Base-by-base conservation (phyloP, 1,140 invertebrate genomes). In the Antheraea mylitta region DNA sequence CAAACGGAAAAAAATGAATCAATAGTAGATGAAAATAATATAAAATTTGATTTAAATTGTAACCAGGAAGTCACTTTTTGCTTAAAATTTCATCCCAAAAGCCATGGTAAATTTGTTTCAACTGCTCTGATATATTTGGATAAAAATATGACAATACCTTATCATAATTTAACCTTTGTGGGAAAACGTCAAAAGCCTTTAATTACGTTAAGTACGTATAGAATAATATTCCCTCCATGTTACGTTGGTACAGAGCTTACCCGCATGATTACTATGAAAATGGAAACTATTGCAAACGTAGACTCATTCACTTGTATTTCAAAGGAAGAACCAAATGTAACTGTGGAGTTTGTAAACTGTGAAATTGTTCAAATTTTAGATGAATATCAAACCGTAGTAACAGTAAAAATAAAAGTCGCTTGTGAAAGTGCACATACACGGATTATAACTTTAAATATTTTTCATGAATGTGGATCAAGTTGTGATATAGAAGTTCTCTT, bases 401-500 rank as follows among this genome's bases (percentile, higher is more conserved):
- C 63, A 13, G 82, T 88, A 16, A 71, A 78, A 70, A 71, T 91
- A 67, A 79, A 72, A 66, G 73, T 82, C 36, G 79, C 42, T 48
- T 81, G 82, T 72, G 58, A 81, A 69, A 63, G 22, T 18, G 66
- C 73, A 63, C 81, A 81, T 61, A 65, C 77, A 10, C 69, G 78
- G 67, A 81, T 76, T 70, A 65, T 83, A 36, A 79, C 63, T 22
- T 64, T 90, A 45, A 73, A 64, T 72, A 87, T 90, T 71, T 74
- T 73, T 62, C 83, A 91, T 70, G 67, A 74, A n/a, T 74, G 71
- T 69, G 88, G 83, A 18, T 84, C 86, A 7, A 62, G 67, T 59
- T 89, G 86, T 76, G 82, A 89, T 48, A 70, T 92, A 38, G 87
- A 90, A 83, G 73, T 89, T 8, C 74, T 68, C 67, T 90, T 87